Evolutionary conservation across 1,140 invertebrate genomes (phyloP).

Genomic region (Dolichoris vasculosae): DNA sequence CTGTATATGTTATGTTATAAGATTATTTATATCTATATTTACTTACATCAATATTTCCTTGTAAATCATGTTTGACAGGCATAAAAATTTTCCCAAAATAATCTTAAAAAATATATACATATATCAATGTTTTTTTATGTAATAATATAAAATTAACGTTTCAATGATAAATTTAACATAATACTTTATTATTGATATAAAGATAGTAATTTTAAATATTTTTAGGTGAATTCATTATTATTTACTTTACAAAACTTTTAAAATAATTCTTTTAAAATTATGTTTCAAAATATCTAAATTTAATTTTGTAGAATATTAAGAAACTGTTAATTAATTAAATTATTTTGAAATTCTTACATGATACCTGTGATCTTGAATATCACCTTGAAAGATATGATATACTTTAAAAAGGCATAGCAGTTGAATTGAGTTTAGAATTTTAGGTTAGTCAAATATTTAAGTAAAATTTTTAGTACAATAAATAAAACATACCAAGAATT

Average conservation of each 20-base stretch:
- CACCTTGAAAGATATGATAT: too few relatives aligned
- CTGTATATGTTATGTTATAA: background rate
- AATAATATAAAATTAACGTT: background rate
- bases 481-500: constrained; percentile 76
- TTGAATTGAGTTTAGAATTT: background rate
- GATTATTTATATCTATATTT: background rate
- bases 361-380: too few relatives aligned
- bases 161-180: constrained; percentile 56
- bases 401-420: too few relatives aligned
- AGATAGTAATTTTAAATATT: constrained; percentile 3
- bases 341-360: too few relatives aligned
- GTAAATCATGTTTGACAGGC: constrained; percentile 83
- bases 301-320: too few relatives aligned
- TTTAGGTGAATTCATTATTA: background rate
- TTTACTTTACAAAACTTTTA: constrained; percentile 4
- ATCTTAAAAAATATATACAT: constrained; percentile 71
- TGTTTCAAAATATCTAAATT: too few relatives aligned
- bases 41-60: constrained; percentile 83
- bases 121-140: background rate
- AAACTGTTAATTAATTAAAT: too few relatives aligned
- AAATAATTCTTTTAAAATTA: background rate
- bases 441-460: background rate
- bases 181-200: constrained; percentile 17
- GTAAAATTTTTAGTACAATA: background rate
- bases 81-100: constrained; percentile 82